Evolutionary conservation across 2,888 invertebrate species (phyloP).

Genomic region (Aromia moschata): DNA sequence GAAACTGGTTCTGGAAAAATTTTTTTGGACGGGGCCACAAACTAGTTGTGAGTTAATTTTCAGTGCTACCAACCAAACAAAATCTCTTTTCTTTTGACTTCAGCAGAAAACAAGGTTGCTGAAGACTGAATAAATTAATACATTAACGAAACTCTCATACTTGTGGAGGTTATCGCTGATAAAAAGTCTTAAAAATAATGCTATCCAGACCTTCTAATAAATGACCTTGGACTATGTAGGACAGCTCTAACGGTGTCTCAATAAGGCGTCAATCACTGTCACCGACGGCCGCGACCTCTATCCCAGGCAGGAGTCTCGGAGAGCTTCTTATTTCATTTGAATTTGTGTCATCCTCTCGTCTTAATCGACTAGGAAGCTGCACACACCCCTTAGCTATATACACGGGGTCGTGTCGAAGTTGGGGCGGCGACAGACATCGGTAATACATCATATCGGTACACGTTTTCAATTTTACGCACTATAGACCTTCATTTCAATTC

Average conservation of each 20-base stretch:
- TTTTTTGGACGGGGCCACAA: too few relatives aligned
- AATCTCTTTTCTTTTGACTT: too few relatives aligned
- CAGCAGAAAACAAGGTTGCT: too few relatives aligned
- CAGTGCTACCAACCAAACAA: too few relatives aligned
- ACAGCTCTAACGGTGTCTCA: background rate
- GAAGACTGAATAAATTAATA: too few relatives aligned
- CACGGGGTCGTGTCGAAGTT: constrained; percentile 33
- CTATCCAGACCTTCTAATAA: background rate
- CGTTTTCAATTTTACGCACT: constrained; percentile 58
- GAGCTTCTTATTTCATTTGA: constrained; percentile 16
- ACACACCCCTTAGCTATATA: constrained; percentile 23
- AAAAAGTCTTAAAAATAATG: too few relatives aligned
- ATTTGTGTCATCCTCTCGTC: constrained; percentile 22
- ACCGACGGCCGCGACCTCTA: background rate
- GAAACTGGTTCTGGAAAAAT: too few relatives aligned
- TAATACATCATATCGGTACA: constrained; percentile 55
- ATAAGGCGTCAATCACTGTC: constrained; percentile 1
- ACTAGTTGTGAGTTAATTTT: too few relatives aligned
- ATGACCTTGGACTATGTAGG: background rate
- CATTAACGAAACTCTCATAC: too few relatives aligned
- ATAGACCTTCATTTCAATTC: constrained; percentile 52
- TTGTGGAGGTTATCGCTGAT: too few relatives aligned
- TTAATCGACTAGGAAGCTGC: constrained; percentile 23
- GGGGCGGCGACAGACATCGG: constrained; percentile 42
- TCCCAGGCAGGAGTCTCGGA: background rate